Base-by-base conservation (phyloP, 1,140 invertebrate genomes). In the Hylaeus volcanicus region DNA sequence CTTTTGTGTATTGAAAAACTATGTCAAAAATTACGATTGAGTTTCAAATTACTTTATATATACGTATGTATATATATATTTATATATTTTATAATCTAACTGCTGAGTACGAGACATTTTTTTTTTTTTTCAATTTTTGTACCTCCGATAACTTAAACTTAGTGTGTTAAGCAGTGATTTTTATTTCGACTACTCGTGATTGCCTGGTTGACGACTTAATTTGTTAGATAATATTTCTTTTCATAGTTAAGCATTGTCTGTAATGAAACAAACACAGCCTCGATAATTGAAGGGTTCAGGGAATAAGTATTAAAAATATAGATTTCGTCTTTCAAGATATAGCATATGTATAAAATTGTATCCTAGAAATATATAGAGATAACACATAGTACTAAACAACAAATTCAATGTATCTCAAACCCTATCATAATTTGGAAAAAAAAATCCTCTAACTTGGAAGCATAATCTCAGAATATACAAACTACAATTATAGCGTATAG, bases 231-330 rank as follows among this genome's bases (percentile, higher is more conserved):
- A 74, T 74, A 71, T 81, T 76, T 84, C 41, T 41, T 63, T 66
- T 56, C 61, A 55, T 53, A 79, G 73, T 71, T 26, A 79, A 85
- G 66, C 78, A 86, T 85, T 61, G 60, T 77, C 73, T 74, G 66
- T 58, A 55, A 63, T 84, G 83, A 89, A 89, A 82, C 81, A 88
- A 89, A 89, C 89, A 90, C 88, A 90, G 89, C 89, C 89, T 88
- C 83, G 64, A 83, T 85, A 89, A 90, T 90, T 87, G 88, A 90
- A 89, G 88, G 83, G 76, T 89, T 83, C 55, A 72, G 86, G 82
- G 74, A 86, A 86, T 82, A 89, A 88, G 81, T 89, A 89, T 86
- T 89, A 87, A 88, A 89, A 89, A 86, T 88, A 84, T 88, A 81
- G 70, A 68, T 71, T 60, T 39, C 74, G 77, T 71, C 48, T 74